Evolutionary conservation across 2,888 invertebrate genomes (phyloP).

Genomic region (Thelaira solivaga): DNA sequence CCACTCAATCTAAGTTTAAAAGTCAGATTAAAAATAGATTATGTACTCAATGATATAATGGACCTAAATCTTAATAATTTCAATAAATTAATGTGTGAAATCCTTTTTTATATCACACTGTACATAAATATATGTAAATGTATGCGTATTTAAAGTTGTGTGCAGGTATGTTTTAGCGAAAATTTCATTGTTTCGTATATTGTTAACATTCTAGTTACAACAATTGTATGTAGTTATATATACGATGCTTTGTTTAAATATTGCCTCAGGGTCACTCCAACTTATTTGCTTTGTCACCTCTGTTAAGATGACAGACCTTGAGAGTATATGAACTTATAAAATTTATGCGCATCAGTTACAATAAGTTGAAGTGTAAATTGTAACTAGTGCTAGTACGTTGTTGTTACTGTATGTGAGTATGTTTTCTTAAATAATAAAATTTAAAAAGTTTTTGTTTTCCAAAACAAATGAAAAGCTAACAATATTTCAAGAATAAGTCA

Average conservation of each 20-base stretch:
- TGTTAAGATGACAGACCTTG: constrained; percentile 57
- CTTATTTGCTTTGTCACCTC: constrained; percentile 63
- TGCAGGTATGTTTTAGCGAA: neutral
- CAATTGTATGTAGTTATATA: neutral
- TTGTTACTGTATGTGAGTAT: constrained; percentile 21
- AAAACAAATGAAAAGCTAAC: constrained; percentile 53
- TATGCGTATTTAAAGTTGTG: neutral
- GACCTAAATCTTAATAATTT: no score
- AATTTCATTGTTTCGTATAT: constrained; percentile 49
- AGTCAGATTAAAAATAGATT: no score
- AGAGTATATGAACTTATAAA: constrained; percentile 48
- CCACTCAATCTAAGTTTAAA: no score
- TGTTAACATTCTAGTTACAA: neutral
- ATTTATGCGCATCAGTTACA: constrained; percentile 56
- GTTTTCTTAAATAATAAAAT: constrained; percentile 41
- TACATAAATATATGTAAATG: neutral
- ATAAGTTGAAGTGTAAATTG: constrained; percentile 59
- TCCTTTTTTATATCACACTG: neutral
- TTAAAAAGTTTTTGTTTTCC: constrained; percentile 46
- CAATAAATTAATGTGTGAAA: no score
- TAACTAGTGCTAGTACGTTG: constrained; percentile 48
- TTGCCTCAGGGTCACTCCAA: constrained; percentile 60
- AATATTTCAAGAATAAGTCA: constrained; percentile 12
- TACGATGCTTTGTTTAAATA: constrained; percentile 51
- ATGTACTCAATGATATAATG: no score